Evolutionary conservation across 2,888 invertebrate species (phyloP).

Genomic region (Melieria omissa): DNA sequence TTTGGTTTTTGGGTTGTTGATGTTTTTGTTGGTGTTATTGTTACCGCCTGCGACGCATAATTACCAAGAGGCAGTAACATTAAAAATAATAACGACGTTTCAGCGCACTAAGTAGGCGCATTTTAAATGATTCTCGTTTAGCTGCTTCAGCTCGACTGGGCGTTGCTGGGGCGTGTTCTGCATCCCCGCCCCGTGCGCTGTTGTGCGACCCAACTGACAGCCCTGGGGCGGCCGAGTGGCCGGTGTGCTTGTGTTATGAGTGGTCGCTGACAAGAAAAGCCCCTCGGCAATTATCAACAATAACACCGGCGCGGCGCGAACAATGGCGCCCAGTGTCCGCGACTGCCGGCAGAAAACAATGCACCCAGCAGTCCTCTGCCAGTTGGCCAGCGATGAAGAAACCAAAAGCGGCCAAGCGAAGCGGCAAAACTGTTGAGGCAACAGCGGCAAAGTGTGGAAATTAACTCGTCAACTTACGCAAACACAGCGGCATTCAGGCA

Average conservation of each 20-base stretch:
- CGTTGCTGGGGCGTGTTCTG: neutral
- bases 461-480: no score
- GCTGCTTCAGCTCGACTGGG: neutral
- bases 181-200: no score
- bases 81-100: conserved; percentile 27
- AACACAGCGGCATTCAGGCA: no score
- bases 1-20: neutral
- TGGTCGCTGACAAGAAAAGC: neutral
- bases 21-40: neutral
- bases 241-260: no score
- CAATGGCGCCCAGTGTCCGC: neutral
- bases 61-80: conserved; percentile 19
- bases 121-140: conserved; percentile 18
- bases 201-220: no score
- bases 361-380: no score
- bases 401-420: no score
- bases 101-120: conserved; percentile 15
- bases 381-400: no score
- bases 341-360: no score
- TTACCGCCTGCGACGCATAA: conserved; percentile 5
- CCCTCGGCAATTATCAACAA: neutral
- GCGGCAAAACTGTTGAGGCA: no score
- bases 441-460: no score
- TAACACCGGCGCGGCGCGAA: neutral
- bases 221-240: no score